Evolutionary conservation across 2,888 invertebrate genomes (phyloP), one percentile per base, ranked within the genome.

Genomic region (Cybosia mesomella): DNA sequence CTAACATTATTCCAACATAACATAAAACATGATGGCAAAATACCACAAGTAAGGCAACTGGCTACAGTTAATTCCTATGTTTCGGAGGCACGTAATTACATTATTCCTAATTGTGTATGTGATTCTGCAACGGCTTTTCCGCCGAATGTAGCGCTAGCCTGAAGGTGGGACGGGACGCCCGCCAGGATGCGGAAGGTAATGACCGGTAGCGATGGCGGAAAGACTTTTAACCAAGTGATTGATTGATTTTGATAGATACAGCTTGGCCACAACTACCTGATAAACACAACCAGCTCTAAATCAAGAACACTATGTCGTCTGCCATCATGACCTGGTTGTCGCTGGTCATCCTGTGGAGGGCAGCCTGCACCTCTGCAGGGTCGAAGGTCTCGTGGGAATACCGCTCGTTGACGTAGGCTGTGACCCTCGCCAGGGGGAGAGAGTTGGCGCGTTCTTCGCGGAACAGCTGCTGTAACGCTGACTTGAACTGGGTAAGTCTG

Each of bases 271-370:
- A 22, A n/a, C 0, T 1, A 55, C 7, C 5, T n/a, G 1, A 4
- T 32, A 10, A n/a, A n/a, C 32, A 3, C 34, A 61, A 61, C 4
- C 18, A 1, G 10, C 13, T 21, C 95, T 96, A 98, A 87, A 98
- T 98, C 63, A 98, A 95, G 92, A 98, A 98, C 39, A 98, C 96
- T 75, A 97, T 97, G 75, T 96, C 97, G 85, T 98, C 98, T 0
- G 98, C 96, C 81, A 98, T 95, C 99, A 99, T 99, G 71, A 99
- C 96, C 88, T 98, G 98, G 93, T 99, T 99, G 76, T 97, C 98
- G 53, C 97, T 97, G 5, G 97, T 97, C 98, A 99, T 98, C 72
- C 95, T 95, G 15, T 96, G 95, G 15, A 99, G 94, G 2, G 98
- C 99, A 0, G 97, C 97, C 58, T 95, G 91, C 9, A 99, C 95